Evolutionary conservation across 2,113 vertebrate genomes (phyloP).

Genomic region (Varanus komodoensis): DNA sequence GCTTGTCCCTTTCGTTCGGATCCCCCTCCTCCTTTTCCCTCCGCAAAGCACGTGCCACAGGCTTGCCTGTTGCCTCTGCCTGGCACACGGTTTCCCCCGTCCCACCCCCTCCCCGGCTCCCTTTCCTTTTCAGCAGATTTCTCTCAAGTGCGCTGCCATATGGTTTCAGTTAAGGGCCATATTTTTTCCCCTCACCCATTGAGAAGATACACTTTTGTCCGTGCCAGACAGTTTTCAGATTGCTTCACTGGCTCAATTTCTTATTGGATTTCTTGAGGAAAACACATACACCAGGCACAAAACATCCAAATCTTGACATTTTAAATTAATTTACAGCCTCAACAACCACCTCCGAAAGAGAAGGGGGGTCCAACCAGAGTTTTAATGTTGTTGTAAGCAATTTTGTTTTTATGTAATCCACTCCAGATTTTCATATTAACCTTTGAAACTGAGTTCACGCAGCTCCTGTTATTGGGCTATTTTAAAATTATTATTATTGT

Average conservation of each 20-base stretch:
- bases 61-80: conserved; percentile 56
- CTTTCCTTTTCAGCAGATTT: conserved; percentile 79
- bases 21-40: not conserved
- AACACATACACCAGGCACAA: not conserved
- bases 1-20: not conserved
- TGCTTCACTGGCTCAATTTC: conserved; percentile 87
- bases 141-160: conserved; percentile 92
- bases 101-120: conserved; percentile 59
- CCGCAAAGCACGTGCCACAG: conserved; percentile 35
- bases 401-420: conserved; percentile 90
- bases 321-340: conserved; percentile 97
- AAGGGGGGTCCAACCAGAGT: conserved; percentile 83
- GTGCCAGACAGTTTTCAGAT: conserved; percentile 93
- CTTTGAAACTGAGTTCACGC: conserved; percentile 91
- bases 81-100: conserved; percentile 48
- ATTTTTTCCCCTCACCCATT: conserved; percentile 93
- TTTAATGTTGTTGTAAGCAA: conserved; percentile 95
- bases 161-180: conserved; percentile 98
- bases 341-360: conserved; percentile 76
- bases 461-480: conserved; percentile 84
- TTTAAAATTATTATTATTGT: conserved; percentile 47
- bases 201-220: conserved; percentile 90
- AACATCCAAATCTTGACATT: conserved; percentile 79
- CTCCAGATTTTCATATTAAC: conserved; percentile 91
- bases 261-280: conserved; percentile 91